Evolutionary conservation across 2,113 vertebrate genomes (phyloP), one percentile per base, ranked within the genome.

Genomic region (Sinocyclocheilus maitianheensis): DNA sequence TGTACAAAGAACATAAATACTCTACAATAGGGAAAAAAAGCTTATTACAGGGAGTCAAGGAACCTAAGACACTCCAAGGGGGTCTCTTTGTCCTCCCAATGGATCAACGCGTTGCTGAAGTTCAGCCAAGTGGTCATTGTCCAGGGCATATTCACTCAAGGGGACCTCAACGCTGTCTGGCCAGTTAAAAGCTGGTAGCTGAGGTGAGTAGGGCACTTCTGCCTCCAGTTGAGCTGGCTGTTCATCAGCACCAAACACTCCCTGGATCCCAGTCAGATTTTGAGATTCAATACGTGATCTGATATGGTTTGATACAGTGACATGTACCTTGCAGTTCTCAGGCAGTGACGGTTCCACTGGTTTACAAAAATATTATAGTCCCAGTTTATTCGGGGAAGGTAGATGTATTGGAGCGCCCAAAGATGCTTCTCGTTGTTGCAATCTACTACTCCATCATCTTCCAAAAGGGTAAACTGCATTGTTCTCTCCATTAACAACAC

Each of bases 381-480:
- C 22, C 24, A 22, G n/a, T 85, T 85, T 1, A 77, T 63, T 24
- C 72, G 3, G 2, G 84, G 74, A 34, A 65, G 69, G 74, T 78
- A 85, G 1, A 85, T 40, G 26, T 78, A 85, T n/a, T 78, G 75
- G 6, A 78, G 43, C 2, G 62, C 74, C 84, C 75, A 85, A 6
- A 85, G 8, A 43, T 85, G 84, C 7, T 3, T 14, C 30, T 84
- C 83, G 63, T 77, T 84, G 71, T 30, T 76, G 12, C 53, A 63
- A 30, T 84, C 51, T 5, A 77, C 5, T 2, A 76, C 24, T 58
- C 83, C 53, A 24, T 76, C 72, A 30, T 16, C 2, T 24, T 77
- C 71, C 20, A 51, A 60, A 20, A 84, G 6, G n/a, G 55, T 77
- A 18, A 77, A 84, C 2, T 84, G 62, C 2, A 58, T 30, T 30